Conservation (phyloP, 2,113 vertebrate species). For the Petrocephalus microphthalmus region DNA sequence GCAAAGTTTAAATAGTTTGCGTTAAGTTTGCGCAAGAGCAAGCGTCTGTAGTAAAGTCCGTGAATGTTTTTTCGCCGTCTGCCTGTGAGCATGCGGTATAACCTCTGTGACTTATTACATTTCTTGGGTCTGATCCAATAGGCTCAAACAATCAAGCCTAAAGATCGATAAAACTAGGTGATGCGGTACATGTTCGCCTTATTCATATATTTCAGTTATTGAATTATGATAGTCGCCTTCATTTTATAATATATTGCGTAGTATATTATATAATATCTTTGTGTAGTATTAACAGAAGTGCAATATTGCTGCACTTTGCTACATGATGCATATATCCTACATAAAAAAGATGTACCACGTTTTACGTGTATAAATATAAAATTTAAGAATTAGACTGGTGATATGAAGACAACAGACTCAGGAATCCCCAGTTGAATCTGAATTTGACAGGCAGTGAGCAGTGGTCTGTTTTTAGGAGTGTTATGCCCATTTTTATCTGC, state of each 20-base stretch:
- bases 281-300: background rate
- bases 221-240: background rate
- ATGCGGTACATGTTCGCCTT: background rate
- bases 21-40: background rate
- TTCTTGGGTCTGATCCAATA: constrained; percentile 14
- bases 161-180: background rate
- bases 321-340: background rate
- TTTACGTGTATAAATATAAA: background rate
- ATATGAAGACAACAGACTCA: background rate
- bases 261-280: background rate
- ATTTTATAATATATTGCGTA: background rate
- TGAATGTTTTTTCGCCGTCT: constrained; percentile 16
- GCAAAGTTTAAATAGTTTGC: constrained; percentile 1
- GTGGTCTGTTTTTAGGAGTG: background rate
- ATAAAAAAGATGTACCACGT: background rate
- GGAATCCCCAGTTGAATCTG: background rate
- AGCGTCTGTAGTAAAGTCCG: constrained; percentile 6
- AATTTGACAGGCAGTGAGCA: background rate
- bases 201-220: background rate
- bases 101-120: constrained; percentile 21
- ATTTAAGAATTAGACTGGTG: background rate
- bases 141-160: constrained; percentile 4
- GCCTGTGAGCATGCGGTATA: constrained; percentile 16
- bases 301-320: background rate
- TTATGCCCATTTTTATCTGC: background rate